Percentiles rank a stretch among this genome's conserved stretches.
phyloP scores from a whole-genome alignment of 2,888 invertebrate species.

The Chironomus tentans region DNA sequence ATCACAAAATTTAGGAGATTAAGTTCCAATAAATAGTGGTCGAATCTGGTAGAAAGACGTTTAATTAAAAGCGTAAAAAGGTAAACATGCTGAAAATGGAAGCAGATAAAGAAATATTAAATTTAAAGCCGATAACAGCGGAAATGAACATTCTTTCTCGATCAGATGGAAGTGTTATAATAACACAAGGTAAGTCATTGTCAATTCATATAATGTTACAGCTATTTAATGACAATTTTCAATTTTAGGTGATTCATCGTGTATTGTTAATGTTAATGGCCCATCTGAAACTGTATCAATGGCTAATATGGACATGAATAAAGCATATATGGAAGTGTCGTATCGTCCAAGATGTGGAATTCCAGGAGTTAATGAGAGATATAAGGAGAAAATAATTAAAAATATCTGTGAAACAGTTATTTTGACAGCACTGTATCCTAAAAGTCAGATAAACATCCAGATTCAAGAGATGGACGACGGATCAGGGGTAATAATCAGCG shows the following conservation, averaged over 20 bases:
- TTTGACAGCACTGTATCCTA: slow-evolving; percentile 62
- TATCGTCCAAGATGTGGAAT: slow-evolving; percentile 69
- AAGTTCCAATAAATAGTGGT: too few species aligned
- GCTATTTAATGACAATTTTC: slow-evolving; percentile 16
- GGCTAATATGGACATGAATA: slow-evolving; percentile 66
- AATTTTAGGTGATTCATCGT: slow-evolving; percentile 64
- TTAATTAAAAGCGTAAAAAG: too few species aligned
- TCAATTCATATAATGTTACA: slow-evolving; percentile 11
- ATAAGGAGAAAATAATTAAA: slow-evolving; percentile 63
- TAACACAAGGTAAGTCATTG: slow-evolving; percentile 69
- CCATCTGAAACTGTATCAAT: slow-evolving; percentile 65
- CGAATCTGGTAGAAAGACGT: too few species aligned
- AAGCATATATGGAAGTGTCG: slow-evolving; percentile 67
- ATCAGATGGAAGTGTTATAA: slow-evolving; percentile 69
- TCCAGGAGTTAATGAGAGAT: slow-evolving; percentile 59
- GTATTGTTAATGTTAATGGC: slow-evolving; percentile 67
- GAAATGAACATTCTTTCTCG: slow-evolving; percentile 63
- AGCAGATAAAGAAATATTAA: neutral
- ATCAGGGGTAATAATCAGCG: slow-evolving; percentile 54
- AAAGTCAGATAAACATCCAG: slow-evolving; percentile 66
- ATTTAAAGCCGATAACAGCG: slow-evolving; percentile 47
- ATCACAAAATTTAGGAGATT: too few species aligned
- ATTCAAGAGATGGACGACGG: slow-evolving; percentile 80
- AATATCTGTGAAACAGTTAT: slow-evolving; percentile 70
- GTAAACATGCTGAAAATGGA: too few species aligned